Conservation (phyloP, 1,140 invertebrate genomes). For the Tetraneura akinire region DNA sequence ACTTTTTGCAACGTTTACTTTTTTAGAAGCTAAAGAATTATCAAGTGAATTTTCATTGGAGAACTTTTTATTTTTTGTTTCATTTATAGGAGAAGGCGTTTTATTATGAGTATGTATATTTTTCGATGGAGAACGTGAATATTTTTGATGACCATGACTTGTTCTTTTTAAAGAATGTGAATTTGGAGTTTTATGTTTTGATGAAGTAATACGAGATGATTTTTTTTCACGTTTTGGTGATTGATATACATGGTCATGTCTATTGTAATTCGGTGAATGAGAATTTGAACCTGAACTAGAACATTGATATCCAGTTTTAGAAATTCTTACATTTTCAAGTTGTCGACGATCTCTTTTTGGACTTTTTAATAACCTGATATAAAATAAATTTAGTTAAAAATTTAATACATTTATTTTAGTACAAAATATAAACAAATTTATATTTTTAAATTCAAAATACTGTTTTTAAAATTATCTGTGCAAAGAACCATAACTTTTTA, state of each 20-base stretch:
- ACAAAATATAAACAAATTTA: background rate
- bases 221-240: constrained; percentile 34
- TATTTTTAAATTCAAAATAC: background rate
- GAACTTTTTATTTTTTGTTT: background rate
- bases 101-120: background rate
- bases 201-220: background rate
- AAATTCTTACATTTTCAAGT: constrained; percentile 14
- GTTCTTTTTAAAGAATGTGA: constrained; percentile 26
- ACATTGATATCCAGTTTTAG: background rate
- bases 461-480: background rate
- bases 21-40: constrained; percentile 17
- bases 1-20: constrained; percentile 7
- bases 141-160: background rate
- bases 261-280: background rate
- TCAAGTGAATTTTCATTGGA: constrained; percentile 9
- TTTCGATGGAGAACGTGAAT: constrained; percentile 27
- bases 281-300: constrained; percentile 13
- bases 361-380: constrained; percentile 33
- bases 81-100: constrained; percentile 15
- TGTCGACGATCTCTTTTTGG: constrained; percentile 26
- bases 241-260: constrained; percentile 24
- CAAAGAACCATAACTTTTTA: too few species aligned
- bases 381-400: too few species aligned
- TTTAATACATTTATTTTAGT: too few species aligned
- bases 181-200: constrained; percentile 1